These are phyloP conservation scores for Rousettus leschenaultii DNA, from an alignment of 2,113 vertebrate species.

Conservation along the genomic window DNA sequence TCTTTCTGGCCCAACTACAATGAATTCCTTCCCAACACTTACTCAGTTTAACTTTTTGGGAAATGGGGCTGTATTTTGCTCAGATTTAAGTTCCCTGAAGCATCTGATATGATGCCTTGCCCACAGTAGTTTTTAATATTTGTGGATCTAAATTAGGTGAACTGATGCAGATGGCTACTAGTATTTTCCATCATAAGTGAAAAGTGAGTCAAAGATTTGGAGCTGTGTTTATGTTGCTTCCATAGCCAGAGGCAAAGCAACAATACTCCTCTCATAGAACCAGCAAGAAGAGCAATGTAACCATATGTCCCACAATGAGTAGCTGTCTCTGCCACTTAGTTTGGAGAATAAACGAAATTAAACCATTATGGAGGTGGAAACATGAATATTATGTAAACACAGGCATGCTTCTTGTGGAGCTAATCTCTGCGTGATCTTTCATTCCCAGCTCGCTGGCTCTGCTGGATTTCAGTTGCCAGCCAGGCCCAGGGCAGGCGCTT, in stretches of 20 bases:
- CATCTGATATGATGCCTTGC: neutral
- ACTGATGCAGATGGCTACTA: neutral
- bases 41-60: neutral
- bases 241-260: neutral
- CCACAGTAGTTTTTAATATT: neutral
- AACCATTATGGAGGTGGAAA: neutral
- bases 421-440: constrained; percentile 28
- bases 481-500: neutral
- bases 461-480: neutral
- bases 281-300: neutral
- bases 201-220: neutral
- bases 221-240: neutral
- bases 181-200: neutral
- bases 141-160: neutral
- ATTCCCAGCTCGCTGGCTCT: neutral
- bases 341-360: neutral
- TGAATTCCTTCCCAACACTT: neutral
- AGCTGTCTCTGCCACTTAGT: neutral
- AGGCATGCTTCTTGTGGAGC: neutral
- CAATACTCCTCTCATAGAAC: neutral
- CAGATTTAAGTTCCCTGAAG: neutral
- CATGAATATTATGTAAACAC: neutral
- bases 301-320: neutral
- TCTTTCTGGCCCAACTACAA: no score
- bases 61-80: neutral